Base-by-base conservation (phyloP, 2,797 vertebrate species). In the Botia kubotai region DNA sequence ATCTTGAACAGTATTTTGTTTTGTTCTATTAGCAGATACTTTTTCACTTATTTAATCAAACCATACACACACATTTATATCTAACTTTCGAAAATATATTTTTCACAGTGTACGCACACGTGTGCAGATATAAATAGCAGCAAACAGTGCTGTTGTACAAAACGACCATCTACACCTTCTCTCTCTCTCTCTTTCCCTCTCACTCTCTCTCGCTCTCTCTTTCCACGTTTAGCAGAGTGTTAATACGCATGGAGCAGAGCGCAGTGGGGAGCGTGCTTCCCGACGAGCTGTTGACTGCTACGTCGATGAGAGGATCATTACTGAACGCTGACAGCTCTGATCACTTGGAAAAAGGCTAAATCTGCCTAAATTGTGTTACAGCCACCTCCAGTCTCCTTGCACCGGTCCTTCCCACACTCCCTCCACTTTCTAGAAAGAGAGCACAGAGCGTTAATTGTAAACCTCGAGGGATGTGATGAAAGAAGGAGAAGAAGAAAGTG, bases 251-350 rank as follows among this genome's bases (percentile, higher is more conserved):
- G 50, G 60, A 80, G 78, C 70, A 6, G 14, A 74, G 71, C 70
- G 0, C 78, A 67, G 78, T 73, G 36, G 70, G 78, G 60, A 74
- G 62, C 29, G 17, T 48, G 71, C 36, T 65, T 74, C 70, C 71
- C 65, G 71, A 80, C 66, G 78, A 73, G 78, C 71, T 80, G 71
- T 74, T 74, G 71, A 80, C 71, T 80, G 43, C 67, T 71, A 68
- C 33, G 72, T 75, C 50, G 75, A 82, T 75, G 80, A 84, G 72
- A 66, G 72, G 75, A 82, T 82, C 76, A 75, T 84, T 82, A 79
- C 75, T 53, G 80, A 82, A 60, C 14, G 63, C 76, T 71, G 80
- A 79, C 81, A 78, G 52, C 43, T 82, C 76, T 75, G 71, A 84
- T 82, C 72, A 84, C 71, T 77, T 60, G 26, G 72, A 74, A 82